phyloP scores from a whole-genome alignment of 1,140 invertebrate genomes.

The Leptinotarsa defecta region DNA sequence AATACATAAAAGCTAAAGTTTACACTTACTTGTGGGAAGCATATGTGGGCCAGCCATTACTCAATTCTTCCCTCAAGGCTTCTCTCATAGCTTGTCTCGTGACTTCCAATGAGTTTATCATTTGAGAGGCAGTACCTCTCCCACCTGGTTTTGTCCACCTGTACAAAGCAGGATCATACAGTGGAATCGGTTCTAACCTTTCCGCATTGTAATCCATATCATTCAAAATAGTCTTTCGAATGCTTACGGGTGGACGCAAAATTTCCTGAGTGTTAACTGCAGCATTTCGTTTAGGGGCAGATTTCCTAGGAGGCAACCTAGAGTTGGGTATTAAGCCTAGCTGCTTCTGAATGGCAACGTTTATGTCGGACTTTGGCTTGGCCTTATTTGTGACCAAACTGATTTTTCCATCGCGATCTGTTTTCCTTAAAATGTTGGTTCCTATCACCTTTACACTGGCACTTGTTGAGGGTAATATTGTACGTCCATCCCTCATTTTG shows the following conservation, averaged over 20 bases:
- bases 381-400: constrained; percentile 60
- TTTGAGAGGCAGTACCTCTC: constrained; percentile 38
- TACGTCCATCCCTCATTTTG: constrained; percentile 55
- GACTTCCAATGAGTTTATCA: constrained; percentile 41
- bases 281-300: constrained; percentile 29
- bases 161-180: constrained; percentile 39
- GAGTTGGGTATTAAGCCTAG: constrained; percentile 45
- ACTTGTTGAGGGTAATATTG: constrained; percentile 29
- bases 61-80: constrained; percentile 39
- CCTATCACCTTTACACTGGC: constrained; percentile 50
- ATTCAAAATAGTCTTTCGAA: constrained; percentile 46
- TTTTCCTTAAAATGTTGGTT: constrained; percentile 58
- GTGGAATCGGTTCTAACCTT: constrained; percentile 13
- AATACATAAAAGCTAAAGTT: background rate
- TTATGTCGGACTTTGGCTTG: constrained; percentile 48
- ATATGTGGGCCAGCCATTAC: constrained; percentile 33
- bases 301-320: constrained; percentile 29
- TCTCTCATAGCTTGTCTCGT: constrained; percentile 41
- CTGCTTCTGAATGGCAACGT: constrained; percentile 51
- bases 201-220: constrained; percentile 37
- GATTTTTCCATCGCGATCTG: constrained; percentile 60
- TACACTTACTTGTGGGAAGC: constrained; percentile 38
- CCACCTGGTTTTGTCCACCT: constrained; percentile 45
- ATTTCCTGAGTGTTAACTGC: constrained; percentile 7
- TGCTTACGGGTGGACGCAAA: constrained; percentile 16